Evolutionary conservation across 1,140 invertebrate species (phyloP).

Genomic region (Macrocentrus cingulum): DNA sequence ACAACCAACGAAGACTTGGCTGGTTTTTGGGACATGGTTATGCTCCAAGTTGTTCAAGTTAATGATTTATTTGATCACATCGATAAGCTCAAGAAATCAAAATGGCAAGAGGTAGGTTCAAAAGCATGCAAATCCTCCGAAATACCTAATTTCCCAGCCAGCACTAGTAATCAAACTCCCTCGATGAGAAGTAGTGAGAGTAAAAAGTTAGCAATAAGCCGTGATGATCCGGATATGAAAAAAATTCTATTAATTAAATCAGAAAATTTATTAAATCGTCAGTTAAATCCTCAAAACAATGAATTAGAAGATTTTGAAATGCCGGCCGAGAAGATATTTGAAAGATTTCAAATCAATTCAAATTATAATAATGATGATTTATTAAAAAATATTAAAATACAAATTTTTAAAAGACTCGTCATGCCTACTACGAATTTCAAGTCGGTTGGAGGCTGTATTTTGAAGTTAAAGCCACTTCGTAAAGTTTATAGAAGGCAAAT

Average conservation of each 20-base stretch:
- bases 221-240: neutral
- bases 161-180: neutral
- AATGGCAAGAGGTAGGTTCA: conserved; percentile 67
- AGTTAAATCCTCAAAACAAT: no score
- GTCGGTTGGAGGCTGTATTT: conserved; percentile 3
- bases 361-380: neutral
- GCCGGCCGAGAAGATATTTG: no score
- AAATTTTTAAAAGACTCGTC: neutral
- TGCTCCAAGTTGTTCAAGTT: conserved; percentile 83
- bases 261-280: neutral
- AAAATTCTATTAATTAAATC: neutral
- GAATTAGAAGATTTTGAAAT: no score
- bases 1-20: conserved; percentile 87
- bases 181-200: neutral
- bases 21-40: conserved; percentile 97
- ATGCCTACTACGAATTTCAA: neutral
- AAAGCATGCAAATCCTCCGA: neutral
- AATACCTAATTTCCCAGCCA: neutral
- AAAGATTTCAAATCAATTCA: no score
- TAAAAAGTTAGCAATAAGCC: neutral
- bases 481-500: neutral
- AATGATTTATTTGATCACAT: conserved; percentile 79
- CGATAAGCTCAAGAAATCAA: conserved; percentile 67
- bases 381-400: neutral
- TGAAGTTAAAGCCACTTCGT: conserved; percentile 12